Evolutionary conservation across 2,888 invertebrate genomes (phyloP), one percentile per base, ranked within the genome.

Genomic region (Thalpophila matura): DNA sequence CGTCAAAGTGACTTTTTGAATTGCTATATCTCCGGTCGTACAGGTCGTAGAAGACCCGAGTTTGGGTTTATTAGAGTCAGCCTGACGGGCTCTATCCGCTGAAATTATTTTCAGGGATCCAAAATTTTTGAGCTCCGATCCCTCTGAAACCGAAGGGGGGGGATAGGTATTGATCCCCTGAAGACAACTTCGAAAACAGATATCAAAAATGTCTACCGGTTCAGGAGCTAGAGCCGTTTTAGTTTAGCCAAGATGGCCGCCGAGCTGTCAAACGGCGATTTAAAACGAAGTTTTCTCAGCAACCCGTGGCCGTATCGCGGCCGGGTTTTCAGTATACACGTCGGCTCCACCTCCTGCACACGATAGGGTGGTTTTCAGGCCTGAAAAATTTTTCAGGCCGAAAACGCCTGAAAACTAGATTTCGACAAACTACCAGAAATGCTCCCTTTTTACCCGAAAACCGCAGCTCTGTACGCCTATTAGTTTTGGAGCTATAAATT

Each of bases 221-320:
- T 26, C 14, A 7, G 7, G 2, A 24, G 45, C 1, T n/a, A 27
- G 5, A 0, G 12, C 20, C 20, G 20, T 31, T 20, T 1, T 0
- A 20, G 0, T 20, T n/a, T n/a, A n/a, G n/a, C n/a, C 46, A 31
- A 46, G 20, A 31, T 46, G 46, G 46, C 29, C 46, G 46, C 20
- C 46, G 46, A 46, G 7, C 46, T 46, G 46, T 46, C 46, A 46
- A 46, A 31, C 0, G 22, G 20, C 31, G 3, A 7, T 0, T 14
- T 20, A 0, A 20, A 20, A 1, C 0, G 31, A 1, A 7, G 4
- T 10, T 43, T 16, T 6, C 43, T 43, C 6, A 0, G 4, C 4
- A 43, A 27, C 43, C 43, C 26, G 5, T 6, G 5, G 27, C 27
- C 43, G 1, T 1, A 43, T 10, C 2, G 1, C 1, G 16, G 0